phyloP scores from a whole-genome alignment of 2,797 vertebrate species.

The Chaetodon trifasciatus region DNA sequence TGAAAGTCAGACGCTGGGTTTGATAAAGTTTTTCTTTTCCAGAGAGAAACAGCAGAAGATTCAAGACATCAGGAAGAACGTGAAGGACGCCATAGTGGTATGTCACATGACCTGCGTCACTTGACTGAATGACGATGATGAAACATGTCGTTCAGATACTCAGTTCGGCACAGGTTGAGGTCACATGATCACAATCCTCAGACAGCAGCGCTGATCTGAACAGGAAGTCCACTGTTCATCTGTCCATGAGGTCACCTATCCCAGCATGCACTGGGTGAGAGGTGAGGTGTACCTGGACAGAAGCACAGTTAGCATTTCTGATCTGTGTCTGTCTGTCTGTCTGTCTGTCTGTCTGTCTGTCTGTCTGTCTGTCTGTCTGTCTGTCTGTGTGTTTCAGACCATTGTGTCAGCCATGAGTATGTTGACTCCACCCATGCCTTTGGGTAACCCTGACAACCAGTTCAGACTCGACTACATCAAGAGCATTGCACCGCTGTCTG shows the following conservation, averaged over 20 bases:
- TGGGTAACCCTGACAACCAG: constrained; percentile 94
- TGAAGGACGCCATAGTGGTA: constrained; percentile 99
- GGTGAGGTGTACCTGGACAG: background rate
- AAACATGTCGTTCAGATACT: background rate
- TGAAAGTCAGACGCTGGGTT: too few species aligned
- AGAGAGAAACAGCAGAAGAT: constrained; percentile 99
- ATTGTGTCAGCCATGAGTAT: constrained; percentile 96
- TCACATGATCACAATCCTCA: too few species aligned
- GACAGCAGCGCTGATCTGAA: too few species aligned
- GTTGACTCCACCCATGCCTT: constrained; percentile 94
- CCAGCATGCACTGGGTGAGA: constrained; percentile 8
- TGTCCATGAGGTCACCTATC: too few species aligned
- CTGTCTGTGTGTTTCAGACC: constrained; percentile 85
- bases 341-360: constrained; percentile 67
- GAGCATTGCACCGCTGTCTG: constrained; percentile 95
- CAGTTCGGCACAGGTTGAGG: too few species aligned
- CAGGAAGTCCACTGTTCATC: too few species aligned
- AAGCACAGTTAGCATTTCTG: too few species aligned
- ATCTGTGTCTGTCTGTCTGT: constrained; percentile 10
- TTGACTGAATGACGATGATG: background rate
- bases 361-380: constrained; percentile 6
- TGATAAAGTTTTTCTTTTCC: constrained; percentile 50
- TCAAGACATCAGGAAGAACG: constrained; percentile 98
- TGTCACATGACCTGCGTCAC: constrained; percentile 71
- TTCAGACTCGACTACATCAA: constrained; percentile 96